Percentiles rank a stretch among this genome's conserved stretches.
Conservation (phyloP, 2,113 vertebrate species). For the Peucedramus taeniatus region DNA sequence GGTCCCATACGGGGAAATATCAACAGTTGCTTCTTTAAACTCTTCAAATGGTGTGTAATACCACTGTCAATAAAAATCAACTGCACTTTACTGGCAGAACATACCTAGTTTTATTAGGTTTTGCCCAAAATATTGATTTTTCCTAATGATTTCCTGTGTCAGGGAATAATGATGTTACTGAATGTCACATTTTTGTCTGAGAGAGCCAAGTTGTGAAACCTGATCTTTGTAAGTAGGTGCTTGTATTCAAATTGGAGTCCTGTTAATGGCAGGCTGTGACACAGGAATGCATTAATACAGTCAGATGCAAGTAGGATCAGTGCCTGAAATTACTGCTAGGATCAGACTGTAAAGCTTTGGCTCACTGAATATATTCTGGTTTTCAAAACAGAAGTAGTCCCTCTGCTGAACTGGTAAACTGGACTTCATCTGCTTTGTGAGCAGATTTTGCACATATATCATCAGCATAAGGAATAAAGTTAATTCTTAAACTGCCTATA, state of each 20-base stretch:
- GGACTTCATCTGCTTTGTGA: background rate
- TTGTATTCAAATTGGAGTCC: background rate
- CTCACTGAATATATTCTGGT: background rate
- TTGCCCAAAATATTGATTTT: background rate
- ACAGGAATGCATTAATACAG: background rate
- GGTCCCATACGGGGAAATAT: background rate
- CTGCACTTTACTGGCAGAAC: background rate
- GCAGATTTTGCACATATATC: background rate
- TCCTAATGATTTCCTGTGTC: background rate
- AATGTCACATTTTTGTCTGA: background rate
- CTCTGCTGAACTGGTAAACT: background rate
- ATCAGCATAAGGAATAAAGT: background rate
- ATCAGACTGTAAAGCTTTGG: background rate
- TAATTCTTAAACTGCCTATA: background rate
- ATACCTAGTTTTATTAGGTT: background rate
- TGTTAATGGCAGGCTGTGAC: background rate
- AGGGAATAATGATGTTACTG: background rate
- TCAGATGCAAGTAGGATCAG: background rate
- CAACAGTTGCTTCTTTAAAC: background rate
- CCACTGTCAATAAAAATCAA: background rate
- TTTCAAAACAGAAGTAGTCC: background rate
- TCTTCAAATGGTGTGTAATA: background rate
- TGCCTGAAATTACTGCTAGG: background rate
- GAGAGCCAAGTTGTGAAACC: background rate
- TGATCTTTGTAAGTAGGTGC: background rate